Base-by-base conservation (phyloP, 2,113 vertebrate species). In the Seriola quinqueradiata region DNA sequence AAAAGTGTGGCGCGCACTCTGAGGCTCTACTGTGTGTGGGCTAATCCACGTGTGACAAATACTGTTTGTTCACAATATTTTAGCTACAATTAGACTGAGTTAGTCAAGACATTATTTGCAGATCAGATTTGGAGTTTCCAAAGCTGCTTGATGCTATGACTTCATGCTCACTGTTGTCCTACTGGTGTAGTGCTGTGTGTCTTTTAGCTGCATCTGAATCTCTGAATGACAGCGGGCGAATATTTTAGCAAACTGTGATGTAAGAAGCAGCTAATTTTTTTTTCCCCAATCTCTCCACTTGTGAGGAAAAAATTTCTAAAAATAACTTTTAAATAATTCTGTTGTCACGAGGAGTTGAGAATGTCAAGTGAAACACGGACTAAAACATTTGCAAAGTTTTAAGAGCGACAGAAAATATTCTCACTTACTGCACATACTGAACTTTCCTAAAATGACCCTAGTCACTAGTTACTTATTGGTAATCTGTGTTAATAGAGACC, bases 1-100 rank as follows among this genome's bases (percentile, higher is more conserved):
- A 19, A 73, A 48, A 36, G 17, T 25, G 71, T 74, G 46, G 23
- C 2, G 3, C 34, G 14, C 50, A 44, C 19, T 58, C 38, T 2
- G 13, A 68, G 12, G 54, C 11, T 58, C 74, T 8, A 42, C 54
- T 72, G 73, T 64, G 52, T 59, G 52, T 59, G 44, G 74, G 23
- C 68, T 67, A 77, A 81, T 77, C 48, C 64, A 65, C 64, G 69
- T 73, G 70, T 69, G 69, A 68, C 60, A 77, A 83, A 77, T 54
- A 65, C 59, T 44, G 42, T 75, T 77, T 32, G 55, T 71, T 25
- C 40, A 50, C 42, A 23, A 50, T 54, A 32, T 36, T 66, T 83
- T 25, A 32, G 74, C 52, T 32, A n/a, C 52, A 70, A 72, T 70
- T 72, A 65, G 40, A 77, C 46, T 7, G 44, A 36, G 50, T 72